phyloP scores from a whole-genome alignment of 2,797 vertebrate species.

The Linurgus olivaceus region DNA sequence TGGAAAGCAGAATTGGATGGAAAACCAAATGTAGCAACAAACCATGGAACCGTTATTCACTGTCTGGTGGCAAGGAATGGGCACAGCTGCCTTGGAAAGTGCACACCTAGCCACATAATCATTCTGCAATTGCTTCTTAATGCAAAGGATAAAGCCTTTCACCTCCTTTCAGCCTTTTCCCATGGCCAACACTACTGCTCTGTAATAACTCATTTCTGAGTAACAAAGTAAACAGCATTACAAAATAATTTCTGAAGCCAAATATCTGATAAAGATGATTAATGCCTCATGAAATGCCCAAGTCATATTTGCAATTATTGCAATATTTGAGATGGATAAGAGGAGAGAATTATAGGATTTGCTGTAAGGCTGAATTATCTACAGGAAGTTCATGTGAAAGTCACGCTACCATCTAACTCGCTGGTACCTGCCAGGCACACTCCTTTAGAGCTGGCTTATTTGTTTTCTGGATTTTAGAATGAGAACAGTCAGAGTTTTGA shows the following conservation, averaged over 20 bases:
- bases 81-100: not conserved
- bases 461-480: not conserved
- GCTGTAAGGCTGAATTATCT: slow-evolving; percentile 40
- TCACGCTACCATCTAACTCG: not conserved
- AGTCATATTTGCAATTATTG: slow-evolving; percentile 56
- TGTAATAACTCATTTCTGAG: slow-evolving; percentile 52
- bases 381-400: slow-evolving; percentile 61
- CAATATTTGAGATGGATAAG: slow-evolving; percentile 66
- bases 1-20: not conserved
- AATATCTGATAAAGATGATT: slow-evolving; percentile 63
- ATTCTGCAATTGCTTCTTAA: not conserved
- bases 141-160: slow-evolving; percentile 33
- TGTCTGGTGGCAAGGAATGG: not conserved
- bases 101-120: slow-evolving; percentile 6
- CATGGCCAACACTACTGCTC: not conserved
- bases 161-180: slow-evolving; percentile 34
- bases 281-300: slow-evolving; percentile 48
- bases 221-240: slow-evolving; percentile 64
- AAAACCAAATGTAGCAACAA: not conserved
- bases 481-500: not conserved
- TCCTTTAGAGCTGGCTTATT: not conserved
- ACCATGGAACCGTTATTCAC: slow-evolving; percentile 3
- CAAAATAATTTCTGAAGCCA: slow-evolving; percentile 59
- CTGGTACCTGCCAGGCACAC: slow-evolving; percentile 1
- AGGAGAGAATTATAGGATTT: slow-evolving; percentile 51